phyloP scores from a whole-genome alignment of 2,113 vertebrate genomes.

The Zosterops borbonicus region DNA sequence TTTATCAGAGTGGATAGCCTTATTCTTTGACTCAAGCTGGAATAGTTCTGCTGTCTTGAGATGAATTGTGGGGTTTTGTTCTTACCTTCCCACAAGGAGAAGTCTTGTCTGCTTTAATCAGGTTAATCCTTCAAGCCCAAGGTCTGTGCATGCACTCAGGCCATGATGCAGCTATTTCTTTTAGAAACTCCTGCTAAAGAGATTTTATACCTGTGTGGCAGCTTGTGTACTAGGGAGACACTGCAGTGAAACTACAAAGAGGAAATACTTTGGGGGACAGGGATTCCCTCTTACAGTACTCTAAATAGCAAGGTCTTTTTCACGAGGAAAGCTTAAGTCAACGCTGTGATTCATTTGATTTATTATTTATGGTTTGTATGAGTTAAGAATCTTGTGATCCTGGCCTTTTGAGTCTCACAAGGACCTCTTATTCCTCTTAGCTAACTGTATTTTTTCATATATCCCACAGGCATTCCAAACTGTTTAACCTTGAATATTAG shows the following conservation, averaged over 20 bases:
- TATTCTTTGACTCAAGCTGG: neutral
- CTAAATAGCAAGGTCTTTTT: neutral
- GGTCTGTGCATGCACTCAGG: neutral
- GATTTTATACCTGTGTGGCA: neutral
- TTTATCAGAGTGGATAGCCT: neutral
- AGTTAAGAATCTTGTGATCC: constrained; percentile 21
- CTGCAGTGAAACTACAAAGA: neutral
- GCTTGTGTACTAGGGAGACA: neutral
- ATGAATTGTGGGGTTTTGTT: neutral
- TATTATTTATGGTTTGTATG: constrained; percentile 34
- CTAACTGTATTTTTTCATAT: neutral
- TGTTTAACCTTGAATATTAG: constrained; percentile 21
- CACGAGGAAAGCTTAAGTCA: neutral
- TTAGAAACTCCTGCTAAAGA: neutral
- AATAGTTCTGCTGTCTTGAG: neutral
- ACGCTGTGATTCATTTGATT: neutral
- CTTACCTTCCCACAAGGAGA: neutral
- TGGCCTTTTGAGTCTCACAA: neutral
- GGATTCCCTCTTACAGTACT: neutral
- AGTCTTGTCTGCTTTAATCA: neutral
- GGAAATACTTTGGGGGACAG: neutral
- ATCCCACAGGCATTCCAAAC: constrained; percentile 14
- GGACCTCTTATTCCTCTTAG: neutral
- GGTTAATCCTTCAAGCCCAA: neutral
- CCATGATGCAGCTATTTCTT: neutral